Evolutionary conservation across 2,888 invertebrate species (phyloP).

Genomic region (Patella caerulea): DNA sequence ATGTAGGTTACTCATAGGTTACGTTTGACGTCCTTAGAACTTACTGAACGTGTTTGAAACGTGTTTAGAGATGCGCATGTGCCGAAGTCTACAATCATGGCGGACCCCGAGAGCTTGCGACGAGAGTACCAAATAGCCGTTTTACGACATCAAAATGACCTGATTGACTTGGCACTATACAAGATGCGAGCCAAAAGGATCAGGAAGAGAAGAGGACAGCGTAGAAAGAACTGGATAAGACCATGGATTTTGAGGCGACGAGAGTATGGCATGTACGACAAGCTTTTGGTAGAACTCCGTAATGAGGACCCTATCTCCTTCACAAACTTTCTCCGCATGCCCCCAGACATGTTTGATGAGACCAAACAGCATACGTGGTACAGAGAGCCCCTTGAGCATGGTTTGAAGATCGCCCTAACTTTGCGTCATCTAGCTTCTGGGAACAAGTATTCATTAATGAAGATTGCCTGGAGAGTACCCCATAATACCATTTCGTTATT

Average conservation of each 20-base stretch:
- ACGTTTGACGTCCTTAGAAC: too few relatives aligned
- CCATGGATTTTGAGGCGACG: conserved; percentile 36
- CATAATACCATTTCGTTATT: conserved; percentile 39
- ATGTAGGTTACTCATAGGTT: too few relatives aligned
- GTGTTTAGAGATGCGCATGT: too few relatives aligned
- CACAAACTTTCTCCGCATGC: conserved; percentile 43
- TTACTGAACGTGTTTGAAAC: too few relatives aligned
- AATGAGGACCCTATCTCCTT: conserved; percentile 39
- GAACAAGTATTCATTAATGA: conserved; percentile 18
- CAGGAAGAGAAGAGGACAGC: too few relatives aligned
- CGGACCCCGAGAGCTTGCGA: too few relatives aligned
- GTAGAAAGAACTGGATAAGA: conserved; percentile 33
- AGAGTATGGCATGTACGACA: conserved; percentile 35
- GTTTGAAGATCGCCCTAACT: neutral
- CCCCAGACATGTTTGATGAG: conserved; percentile 43
- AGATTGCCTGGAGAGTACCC: conserved; percentile 39
- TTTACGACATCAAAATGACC: too few relatives aligned
- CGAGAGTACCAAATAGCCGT: too few relatives aligned
- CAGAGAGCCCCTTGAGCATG: neutral
- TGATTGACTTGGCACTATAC: too few relatives aligned
- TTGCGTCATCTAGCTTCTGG: too few relatives aligned
- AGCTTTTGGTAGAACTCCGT: conserved; percentile 40
- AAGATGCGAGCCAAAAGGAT: too few relatives aligned
- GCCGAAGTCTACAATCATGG: too few relatives aligned
- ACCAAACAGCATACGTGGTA: neutral